Conservation (phyloP, 2,888 invertebrate genomes). For the Ophonus ardosiacus region DNA sequence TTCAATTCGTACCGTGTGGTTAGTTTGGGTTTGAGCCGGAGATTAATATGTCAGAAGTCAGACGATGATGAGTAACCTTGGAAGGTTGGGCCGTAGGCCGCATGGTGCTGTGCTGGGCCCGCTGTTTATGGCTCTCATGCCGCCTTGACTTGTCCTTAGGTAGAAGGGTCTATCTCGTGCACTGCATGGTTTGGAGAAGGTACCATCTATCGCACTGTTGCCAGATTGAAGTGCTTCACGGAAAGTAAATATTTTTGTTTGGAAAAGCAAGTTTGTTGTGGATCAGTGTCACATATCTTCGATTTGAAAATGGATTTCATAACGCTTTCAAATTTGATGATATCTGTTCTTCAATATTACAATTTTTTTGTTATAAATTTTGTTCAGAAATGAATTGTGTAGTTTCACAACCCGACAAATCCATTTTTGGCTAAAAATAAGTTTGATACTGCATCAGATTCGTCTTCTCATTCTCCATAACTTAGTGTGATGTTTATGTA, state of each 20-base stretch:
- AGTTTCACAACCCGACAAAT: too few species aligned
- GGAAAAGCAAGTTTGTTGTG: slow-evolving; percentile 1
- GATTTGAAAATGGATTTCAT: neutral
- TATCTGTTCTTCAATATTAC: too few species aligned
- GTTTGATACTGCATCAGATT: too few species aligned
- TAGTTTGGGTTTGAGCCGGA: slow-evolving; percentile 1
- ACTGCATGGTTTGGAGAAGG: slow-evolving; percentile 29
- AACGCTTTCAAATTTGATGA: too few species aligned
- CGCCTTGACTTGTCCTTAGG: slow-evolving; percentile 2
- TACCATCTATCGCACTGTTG: slow-evolving; percentile 54
- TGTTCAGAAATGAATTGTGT: too few species aligned
- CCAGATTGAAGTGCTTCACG: slow-evolving; percentile 44
- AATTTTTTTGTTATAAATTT: too few species aligned
- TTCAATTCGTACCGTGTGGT: slow-evolving; percentile 24
- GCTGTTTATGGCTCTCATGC: neutral
- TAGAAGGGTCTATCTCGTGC: slow-evolving; percentile 20
- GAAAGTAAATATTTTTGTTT: slow-evolving; percentile 52
- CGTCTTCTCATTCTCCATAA: too few species aligned
- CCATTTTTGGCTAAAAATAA: too few species aligned
- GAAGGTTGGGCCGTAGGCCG: slow-evolving; percentile 9
- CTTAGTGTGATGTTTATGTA: too few species aligned
- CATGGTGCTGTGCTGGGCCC: neutral
- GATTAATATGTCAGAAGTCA: slow-evolving; percentile 57
- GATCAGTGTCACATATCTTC: neutral
- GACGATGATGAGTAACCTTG: slow-evolving; percentile 42